These are phyloP conservation scores for Coracopsis vasa DNA, from an alignment of 2,113 vertebrate species.

Conservation along the genomic window DNA sequence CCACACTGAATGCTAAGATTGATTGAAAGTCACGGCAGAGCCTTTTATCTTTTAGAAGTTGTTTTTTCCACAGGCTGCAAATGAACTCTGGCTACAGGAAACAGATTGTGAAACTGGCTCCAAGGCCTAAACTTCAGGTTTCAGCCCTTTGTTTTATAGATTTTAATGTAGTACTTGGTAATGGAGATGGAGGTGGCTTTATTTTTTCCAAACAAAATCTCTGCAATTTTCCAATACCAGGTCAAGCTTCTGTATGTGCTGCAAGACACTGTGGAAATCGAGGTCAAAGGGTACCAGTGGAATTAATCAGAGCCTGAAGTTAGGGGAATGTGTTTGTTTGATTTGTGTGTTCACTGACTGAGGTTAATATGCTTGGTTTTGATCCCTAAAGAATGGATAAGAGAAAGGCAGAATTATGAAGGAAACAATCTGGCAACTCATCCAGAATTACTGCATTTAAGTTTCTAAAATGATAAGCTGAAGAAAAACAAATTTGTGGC, in stretches of 20 bases:
- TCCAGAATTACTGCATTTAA: conserved; percentile 28
- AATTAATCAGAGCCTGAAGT: conserved; percentile 47
- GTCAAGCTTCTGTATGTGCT: background rate
- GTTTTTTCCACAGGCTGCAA: conserved; percentile 65
- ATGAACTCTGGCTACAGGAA: conserved; percentile 65
- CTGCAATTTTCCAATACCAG: conserved; percentile 33
- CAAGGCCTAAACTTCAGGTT: conserved; percentile 53
- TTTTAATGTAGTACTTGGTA: conserved; percentile 31
- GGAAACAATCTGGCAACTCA: conserved; percentile 58
- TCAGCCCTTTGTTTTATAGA: conserved; percentile 57
- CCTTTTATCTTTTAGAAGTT: conserved; percentile 62
- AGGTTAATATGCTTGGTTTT: conserved; percentile 47
- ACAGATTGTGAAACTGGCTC: conserved; percentile 68
- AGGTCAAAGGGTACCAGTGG: conserved; percentile 45
- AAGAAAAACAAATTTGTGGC: conserved; percentile 49
- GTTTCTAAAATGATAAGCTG: conserved; percentile 50
- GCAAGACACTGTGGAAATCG: conserved; percentile 52
- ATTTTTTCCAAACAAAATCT: conserved; percentile 55
- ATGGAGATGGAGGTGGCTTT: conserved; percentile 25
- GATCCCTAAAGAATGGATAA: conserved; percentile 45
- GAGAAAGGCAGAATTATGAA: conserved; percentile 51
- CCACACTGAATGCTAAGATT: background rate
- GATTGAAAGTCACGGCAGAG: conserved; percentile 36
- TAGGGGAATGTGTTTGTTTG: conserved; percentile 26
- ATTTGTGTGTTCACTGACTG: background rate